Evolutionary conservation across 2,797 vertebrate genomes (phyloP).

Genomic region (Xenops minutus): DNA sequence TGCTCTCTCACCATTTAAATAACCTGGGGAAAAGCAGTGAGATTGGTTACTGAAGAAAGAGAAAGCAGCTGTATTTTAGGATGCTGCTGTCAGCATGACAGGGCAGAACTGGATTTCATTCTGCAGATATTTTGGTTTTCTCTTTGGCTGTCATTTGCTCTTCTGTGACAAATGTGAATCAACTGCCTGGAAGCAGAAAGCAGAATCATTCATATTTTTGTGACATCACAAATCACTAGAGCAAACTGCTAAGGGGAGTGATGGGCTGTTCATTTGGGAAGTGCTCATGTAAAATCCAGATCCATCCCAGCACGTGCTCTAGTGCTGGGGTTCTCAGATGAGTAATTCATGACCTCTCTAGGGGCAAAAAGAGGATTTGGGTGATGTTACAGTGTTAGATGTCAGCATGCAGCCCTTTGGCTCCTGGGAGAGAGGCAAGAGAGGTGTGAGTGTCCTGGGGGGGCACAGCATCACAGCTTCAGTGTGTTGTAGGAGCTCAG

Average conservation of each 20-base stretch:
- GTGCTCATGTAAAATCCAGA: background rate
- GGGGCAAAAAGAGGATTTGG: background rate
- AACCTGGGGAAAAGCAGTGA: background rate
- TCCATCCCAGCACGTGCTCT: background rate
- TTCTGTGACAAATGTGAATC: background rate
- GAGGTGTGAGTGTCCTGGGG: background rate
- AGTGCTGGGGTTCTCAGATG: background rate
- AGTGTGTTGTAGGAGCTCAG: background rate
- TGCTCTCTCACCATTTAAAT: background rate
- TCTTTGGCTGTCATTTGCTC: background rate
- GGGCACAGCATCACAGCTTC: background rate
- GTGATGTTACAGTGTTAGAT: background rate
- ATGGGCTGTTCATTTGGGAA: background rate
- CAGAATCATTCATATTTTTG: background rate
- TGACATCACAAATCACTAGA: background rate
- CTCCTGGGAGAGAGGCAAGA: background rate
- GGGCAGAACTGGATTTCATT: rapidly evolving
- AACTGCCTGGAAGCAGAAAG: background rate
- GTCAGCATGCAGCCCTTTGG: background rate
- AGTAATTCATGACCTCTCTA: background rate
- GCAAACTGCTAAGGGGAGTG: background rate
- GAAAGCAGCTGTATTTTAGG: background rate
- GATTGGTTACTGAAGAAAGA: background rate
- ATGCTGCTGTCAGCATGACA: background rate
- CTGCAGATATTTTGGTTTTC: background rate